Evolutionary conservation across 1,140 invertebrate genomes (phyloP).

Genomic region (Stegodyphus mimosarum): DNA sequence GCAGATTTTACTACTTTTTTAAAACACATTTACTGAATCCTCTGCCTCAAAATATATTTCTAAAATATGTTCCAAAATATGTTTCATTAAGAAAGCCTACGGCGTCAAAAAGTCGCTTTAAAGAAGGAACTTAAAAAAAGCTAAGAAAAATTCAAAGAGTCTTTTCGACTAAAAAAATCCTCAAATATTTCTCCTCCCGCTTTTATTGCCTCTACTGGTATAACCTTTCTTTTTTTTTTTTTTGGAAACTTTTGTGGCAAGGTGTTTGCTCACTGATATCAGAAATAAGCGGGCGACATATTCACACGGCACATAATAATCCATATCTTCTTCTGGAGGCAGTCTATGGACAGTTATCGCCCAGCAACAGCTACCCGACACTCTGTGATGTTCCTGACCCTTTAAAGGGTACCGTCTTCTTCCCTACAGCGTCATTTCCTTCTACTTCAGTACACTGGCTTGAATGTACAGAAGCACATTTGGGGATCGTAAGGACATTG

Average conservation of each 20-base stretch:
- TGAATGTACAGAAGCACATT: constrained; percentile 9
- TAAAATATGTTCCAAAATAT: too few species aligned
- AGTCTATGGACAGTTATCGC: constrained; percentile 44
- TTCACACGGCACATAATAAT: constrained; percentile 53
- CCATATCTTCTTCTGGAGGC: constrained; percentile 43
- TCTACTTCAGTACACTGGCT: constrained; percentile 19
- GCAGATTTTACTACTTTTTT: too few species aligned
- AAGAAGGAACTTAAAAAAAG: neutral
- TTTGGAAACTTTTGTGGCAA: constrained; percentile 48
- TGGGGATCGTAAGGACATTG: neutral
- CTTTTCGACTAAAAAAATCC: neutral
- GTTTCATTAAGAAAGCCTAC: neutral
- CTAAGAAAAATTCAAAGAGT: neutral
- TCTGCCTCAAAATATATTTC: too few species aligned
- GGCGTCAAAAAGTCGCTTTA: too few species aligned
- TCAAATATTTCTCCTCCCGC: neutral
- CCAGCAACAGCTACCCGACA: constrained; percentile 26
- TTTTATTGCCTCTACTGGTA: constrained; percentile 5
- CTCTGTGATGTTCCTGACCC: constrained; percentile 1
- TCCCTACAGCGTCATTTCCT: constrained; percentile 45
- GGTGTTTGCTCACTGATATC: constrained; percentile 57
- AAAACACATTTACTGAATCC: too few species aligned
- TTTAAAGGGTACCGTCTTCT: constrained; percentile 37
- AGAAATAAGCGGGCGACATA: constrained; percentile 48
- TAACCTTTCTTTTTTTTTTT: constrained; percentile 8